Conservation (phyloP, 2,888 invertebrate genomes). For the Xylota sylvarum region DNA sequence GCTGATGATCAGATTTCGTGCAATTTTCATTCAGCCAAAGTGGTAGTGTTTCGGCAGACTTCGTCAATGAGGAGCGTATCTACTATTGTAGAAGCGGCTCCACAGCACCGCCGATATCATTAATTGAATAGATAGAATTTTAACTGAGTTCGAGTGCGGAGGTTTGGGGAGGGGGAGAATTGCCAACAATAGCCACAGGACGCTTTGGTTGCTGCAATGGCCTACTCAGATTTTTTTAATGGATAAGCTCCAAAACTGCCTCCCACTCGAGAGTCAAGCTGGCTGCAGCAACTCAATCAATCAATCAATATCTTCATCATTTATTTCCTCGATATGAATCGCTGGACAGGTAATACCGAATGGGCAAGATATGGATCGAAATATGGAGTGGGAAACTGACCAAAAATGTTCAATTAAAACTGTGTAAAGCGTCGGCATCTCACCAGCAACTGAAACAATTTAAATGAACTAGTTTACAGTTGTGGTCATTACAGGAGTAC, state of each 20-base stretch:
- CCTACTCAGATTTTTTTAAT: conserved; percentile 65
- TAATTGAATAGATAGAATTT: conserved; percentile 75
- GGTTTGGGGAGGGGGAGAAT: background rate
- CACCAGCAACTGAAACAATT: conserved; percentile 46
- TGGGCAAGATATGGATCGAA: conserved; percentile 42
- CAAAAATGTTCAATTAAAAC: conserved; percentile 60
- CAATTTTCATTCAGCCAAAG: conserved; percentile 73
- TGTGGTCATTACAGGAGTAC: conserved; percentile 62
- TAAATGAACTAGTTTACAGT: conserved; percentile 74
- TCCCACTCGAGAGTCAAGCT: conserved; percentile 62
- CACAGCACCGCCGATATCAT: conserved; percentile 64
- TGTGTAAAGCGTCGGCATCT: conserved; percentile 38
- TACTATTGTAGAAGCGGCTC: conserved; percentile 13
- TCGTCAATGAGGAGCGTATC: conserved; percentile 42
- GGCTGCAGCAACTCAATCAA: conserved; percentile 67
- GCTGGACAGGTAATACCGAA: conserved; percentile 35
- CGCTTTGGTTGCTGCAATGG: conserved; percentile 63
- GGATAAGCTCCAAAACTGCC: conserved; percentile 68
- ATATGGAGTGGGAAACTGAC: conserved; percentile 6
- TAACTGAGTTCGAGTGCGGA: conserved; percentile 17
- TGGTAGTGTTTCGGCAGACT: conserved; percentile 56
- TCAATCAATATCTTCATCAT: conserved; percentile 76
- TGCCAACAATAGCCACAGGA: conserved; percentile 64
- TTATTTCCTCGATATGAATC: conserved; percentile 53
- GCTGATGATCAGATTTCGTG: conserved; percentile 77